These are phyloP conservation scores for Sycobia sp. DNA, from an alignment of 1,140 invertebrate genomes.

Conservation along the genomic window DNA sequence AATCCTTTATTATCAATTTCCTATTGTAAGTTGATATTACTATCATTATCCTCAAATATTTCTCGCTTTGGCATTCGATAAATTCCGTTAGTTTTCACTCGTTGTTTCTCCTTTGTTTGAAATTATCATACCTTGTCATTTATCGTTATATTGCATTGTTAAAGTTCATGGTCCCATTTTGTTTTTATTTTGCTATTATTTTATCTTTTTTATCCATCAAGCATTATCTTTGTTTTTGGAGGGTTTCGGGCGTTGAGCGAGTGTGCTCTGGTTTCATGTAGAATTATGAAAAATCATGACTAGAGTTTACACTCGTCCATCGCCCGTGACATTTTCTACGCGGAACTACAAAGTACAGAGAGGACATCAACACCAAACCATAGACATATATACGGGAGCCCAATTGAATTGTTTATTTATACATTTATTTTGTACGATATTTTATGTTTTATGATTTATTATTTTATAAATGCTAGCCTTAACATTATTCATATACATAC, in stretches of 20 bases:
- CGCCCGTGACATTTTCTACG: conserved; percentile 45
- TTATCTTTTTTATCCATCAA: neutral
- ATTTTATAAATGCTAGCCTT: neutral
- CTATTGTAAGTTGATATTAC: too few relatives aligned
- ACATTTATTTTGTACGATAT: neutral
- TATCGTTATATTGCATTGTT: neutral
- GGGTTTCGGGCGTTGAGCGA: conserved; percentile 44
- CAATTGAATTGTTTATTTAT: conserved; percentile 7
- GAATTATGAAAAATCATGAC: conserved; percentile 48
- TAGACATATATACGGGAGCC: conserved; percentile 22
- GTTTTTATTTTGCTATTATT: neutral
- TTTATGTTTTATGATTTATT: neutral
- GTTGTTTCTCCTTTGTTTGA: neutral
- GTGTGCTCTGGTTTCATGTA: conserved; percentile 57
- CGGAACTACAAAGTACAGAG: too few relatives aligned
- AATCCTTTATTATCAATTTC: too few relatives aligned
- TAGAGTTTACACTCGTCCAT: conserved; percentile 59
- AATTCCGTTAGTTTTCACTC: too few relatives aligned
- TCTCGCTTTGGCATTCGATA: too few relatives aligned
- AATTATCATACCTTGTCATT: neutral
- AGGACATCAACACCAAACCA: conserved; percentile 23
- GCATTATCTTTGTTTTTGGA: conserved; percentile 22
- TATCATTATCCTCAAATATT: too few relatives aligned
- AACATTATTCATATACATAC: neutral
- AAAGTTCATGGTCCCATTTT: too few relatives aligned